phyloP scores from a whole-genome alignment of 1,140 invertebrate genomes.

The Halesus radiatus region DNA sequence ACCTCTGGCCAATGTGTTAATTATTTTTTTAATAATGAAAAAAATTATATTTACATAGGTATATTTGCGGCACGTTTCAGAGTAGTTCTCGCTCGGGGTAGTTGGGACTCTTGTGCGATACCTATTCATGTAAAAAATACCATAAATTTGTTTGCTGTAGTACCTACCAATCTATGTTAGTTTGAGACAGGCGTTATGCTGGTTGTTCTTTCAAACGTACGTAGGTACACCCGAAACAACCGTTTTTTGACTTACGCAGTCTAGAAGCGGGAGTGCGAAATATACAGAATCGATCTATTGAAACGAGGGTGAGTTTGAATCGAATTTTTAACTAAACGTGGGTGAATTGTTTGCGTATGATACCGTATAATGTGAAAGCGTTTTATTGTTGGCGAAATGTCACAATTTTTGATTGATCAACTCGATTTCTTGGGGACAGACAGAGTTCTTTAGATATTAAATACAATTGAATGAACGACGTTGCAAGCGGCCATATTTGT shows the following conservation, averaged over 20 bases:
- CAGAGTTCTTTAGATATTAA: slow-evolving; percentile 36
- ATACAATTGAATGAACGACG: slow-evolving; percentile 38
- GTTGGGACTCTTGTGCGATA: too few species aligned
- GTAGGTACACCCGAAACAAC: too few species aligned
- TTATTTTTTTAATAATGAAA: too few species aligned
- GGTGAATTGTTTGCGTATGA: slow-evolving; percentile 35
- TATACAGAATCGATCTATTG: slow-evolving; percentile 6
- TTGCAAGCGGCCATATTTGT: slow-evolving; percentile 39
- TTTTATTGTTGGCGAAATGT: slow-evolving; percentile 19
- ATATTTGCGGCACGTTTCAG: too few species aligned
- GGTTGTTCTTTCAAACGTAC: too few species aligned
- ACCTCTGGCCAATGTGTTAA: too few species aligned
- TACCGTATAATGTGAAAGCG: slow-evolving; percentile 28
- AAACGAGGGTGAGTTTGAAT: neutral
- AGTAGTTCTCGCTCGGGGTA: too few species aligned
- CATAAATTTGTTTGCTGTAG: too few species aligned
- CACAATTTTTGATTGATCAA: slow-evolving; percentile 39
- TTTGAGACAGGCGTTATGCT: too few species aligned
- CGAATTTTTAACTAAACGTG: slow-evolving; percentile 36
- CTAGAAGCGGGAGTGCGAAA: neutral
- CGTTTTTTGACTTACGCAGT: neutral
- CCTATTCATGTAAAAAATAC: too few species aligned
- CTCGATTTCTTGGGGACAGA: slow-evolving; percentile 18
- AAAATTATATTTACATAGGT: too few species aligned
- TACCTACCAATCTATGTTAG: too few species aligned